phyloP scores from a whole-genome alignment of 2,888 invertebrate genomes.

The Chaitophorus viminalis region DNA sequence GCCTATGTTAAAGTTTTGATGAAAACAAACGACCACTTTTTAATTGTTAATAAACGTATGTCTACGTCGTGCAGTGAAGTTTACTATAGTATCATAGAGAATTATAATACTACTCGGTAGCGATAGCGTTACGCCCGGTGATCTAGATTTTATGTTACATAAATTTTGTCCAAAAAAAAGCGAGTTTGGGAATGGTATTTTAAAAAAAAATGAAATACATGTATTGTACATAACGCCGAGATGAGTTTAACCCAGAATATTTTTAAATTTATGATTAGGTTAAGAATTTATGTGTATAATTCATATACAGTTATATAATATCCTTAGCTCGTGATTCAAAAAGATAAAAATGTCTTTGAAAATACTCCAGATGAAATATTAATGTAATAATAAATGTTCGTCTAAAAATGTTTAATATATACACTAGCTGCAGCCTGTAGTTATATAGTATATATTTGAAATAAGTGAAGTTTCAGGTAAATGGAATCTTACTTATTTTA shows the following conservation, averaged over 20 bases:
- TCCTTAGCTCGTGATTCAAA: not conserved
- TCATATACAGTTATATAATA: not conserved
- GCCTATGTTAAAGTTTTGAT: not conserved
- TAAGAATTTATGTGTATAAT: not conserved
- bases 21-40: not conserved
- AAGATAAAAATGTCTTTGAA: slow-evolving; percentile 13
- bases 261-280: slow-evolving; percentile 8
- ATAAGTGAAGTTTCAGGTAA: not conserved
- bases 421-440: not conserved
- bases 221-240: not conserved
- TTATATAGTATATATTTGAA: not conserved
- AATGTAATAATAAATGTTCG: not conserved
- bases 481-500: not conserved
- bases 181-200: not conserved
- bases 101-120: not conserved
- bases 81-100: not conserved
- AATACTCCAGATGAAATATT: slow-evolving; percentile 24
- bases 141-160: not conserved
- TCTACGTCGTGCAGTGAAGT: not conserved
- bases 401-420: not conserved
- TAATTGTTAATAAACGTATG: not conserved
- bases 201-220: not conserved
- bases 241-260: not conserved
- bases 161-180: not conserved
- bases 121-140: not conserved